phyloP scores from a whole-genome alignment of 1,140 invertebrate genomes.

The Phthorimaea operculella region DNA sequence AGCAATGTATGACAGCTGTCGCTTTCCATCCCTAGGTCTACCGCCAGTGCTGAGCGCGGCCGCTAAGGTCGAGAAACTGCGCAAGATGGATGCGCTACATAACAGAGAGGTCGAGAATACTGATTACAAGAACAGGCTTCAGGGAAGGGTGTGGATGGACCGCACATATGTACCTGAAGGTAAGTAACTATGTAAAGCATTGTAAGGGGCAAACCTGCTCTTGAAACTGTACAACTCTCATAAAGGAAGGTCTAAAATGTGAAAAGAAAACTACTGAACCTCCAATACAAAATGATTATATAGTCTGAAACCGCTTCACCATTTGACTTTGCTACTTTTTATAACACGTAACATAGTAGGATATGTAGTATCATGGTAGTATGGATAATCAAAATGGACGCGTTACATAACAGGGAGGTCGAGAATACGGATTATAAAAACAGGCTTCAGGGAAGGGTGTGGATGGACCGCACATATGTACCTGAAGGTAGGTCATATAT shows the following conservation, averaged over 20 bases:
- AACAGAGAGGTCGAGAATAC: constrained; percentile 19
- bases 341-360: no score
- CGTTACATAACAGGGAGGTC: constrained; percentile 25
- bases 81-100: constrained; percentile 44
- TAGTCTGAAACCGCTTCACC: no score
- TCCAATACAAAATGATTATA: no score
- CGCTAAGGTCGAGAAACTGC: constrained; percentile 47
- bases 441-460: constrained; percentile 24
- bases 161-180: neutral
- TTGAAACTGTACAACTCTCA: no score
- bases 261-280: no score
- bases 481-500: neutral
- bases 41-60: constrained; percentile 41
- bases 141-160: constrained; percentile 23
- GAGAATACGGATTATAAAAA: constrained; percentile 25
- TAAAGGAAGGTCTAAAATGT: no score
- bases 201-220: no score
- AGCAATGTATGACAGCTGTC: no score
- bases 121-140: constrained; percentile 26
- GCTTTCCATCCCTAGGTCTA: constrained; percentile 21
- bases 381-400: constrained; percentile 47
- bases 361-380: constrained; percentile 31
- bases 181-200: no score
- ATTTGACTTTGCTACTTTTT: no score
- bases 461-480: constrained; percentile 7